Evolutionary conservation across 53 echinoderm and acorn worm species (phyloP), one percentile per base, ranked within the genome.

Genomic region (Pentamera pediparva): DNA sequence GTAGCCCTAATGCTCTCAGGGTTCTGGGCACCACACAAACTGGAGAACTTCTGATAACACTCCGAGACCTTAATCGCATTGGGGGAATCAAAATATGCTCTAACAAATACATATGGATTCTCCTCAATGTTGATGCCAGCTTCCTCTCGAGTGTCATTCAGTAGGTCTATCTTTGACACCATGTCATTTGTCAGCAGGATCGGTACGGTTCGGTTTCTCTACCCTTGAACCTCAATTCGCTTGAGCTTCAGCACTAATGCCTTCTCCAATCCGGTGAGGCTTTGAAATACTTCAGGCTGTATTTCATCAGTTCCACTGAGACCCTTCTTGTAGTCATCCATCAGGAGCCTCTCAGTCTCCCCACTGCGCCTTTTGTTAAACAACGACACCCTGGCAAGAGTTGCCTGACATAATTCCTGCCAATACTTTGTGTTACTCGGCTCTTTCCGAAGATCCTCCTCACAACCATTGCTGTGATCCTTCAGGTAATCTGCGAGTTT

Each of bases 41-140:
- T 48, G 13, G 81, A 57, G 56, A 76, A 76, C 29, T 76, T 81
- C 51, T 69, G 33, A 6, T 75, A 70, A 48, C 86, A 86, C 18
- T 86, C 81, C 47, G 57, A 39, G 12, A 65, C 86, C 51, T 51
- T 76, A 11, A 37, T 37, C 27, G 60, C 52, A 27, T 48, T 67
- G 0, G 49, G n/a, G 12, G 73, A 70, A 10, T 56, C 62, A 61
- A 67, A 76, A 26, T 58, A 62, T 4, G 76, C 37, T 32, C 86
- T 59, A 47, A 76, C 81, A 67, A 86, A 86, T 18, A 86, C 70
- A 67, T 81, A 86, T 27, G 64, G 70, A 35, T 86, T 86, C n/a
- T 69, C 64, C 41, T 49, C 55, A 25, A 30, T 51, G 37, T 33
- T 19, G 24, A 80, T 69, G 39, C 80, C 85, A 39, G 64, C 75